Percentiles rank a stretch among this genome's conserved stretches.
Conservation (phyloP, 2,113 vertebrate species). For the Cyprinodon variegatus region DNA sequence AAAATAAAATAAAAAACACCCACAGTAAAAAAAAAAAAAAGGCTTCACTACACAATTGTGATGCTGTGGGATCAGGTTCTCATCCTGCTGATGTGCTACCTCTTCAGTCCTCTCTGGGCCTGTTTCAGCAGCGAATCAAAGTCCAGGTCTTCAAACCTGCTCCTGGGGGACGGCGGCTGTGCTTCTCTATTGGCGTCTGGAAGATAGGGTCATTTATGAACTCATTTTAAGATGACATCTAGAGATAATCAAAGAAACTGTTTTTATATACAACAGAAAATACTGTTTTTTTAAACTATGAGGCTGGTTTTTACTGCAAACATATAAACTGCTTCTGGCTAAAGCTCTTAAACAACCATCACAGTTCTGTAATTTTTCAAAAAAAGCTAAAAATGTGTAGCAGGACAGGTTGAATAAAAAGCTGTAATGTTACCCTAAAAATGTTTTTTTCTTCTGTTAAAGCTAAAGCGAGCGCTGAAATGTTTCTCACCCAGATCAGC, state of each 20-base stretch:
- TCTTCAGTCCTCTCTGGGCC: constrained; percentile 87
- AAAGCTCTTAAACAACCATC: too few species aligned
- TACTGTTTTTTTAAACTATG: too few species aligned
- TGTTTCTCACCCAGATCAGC: constrained; percentile 86
- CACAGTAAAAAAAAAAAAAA: background rate
- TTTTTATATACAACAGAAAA: too few species aligned
- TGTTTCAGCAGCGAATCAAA: constrained; percentile 93
- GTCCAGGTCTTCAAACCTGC: constrained; percentile 86
- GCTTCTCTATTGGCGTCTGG: constrained; percentile 88
- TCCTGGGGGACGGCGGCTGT: constrained; percentile 79
- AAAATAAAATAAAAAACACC: background rate
- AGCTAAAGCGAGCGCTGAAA: background rate
- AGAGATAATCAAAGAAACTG: too few species aligned
- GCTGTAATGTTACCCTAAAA: too few species aligned
- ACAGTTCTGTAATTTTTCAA: too few species aligned
- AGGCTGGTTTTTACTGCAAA: background rate
- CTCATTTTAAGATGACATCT: background rate
- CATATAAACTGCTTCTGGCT: background rate
- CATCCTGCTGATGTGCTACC: constrained; percentile 75
- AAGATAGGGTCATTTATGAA: constrained; percentile 22
- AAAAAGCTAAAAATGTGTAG: too few species aligned
- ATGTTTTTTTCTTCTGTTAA: background rate
- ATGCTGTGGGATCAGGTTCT: constrained; percentile 48
- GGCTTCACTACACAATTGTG: constrained; percentile 42
- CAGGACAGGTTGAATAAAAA: too few species aligned